Base-by-base conservation (phyloP, 2,113 vertebrate species). In the Xyliphius kryptos region DNA sequence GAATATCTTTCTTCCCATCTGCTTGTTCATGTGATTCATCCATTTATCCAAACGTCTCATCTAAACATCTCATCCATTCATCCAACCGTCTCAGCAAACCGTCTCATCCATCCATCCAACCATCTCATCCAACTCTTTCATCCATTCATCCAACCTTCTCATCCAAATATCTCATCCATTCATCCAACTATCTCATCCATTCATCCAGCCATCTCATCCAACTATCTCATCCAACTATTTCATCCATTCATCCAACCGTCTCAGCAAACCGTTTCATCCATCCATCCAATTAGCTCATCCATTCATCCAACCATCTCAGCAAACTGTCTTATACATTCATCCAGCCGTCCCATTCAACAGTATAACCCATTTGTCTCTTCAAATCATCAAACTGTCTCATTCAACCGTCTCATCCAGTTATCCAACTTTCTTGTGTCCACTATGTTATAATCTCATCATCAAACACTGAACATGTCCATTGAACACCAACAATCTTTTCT, bases 1-100 rank as follows among this genome's bases (percentile, higher is more conserved):
- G 67, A 74, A 67, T 56, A 73, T 75, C 70, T 76, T 13, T 12
- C 53, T 74, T 51, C 50, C 61, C 50, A 40, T 58, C 41, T 60
- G 57, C 6, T 9, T 36, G 22, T 3, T 26, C 22, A 26, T 26
- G 22, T 58, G 26, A 32, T n/a, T n/a, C n/a, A n/a, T n/a, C n/a
- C n/a, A n/a, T n/a, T n/a, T n/a, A n/a, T 1, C 11, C 22, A 21
- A 36, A 14, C 40, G 47, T 22, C 63, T 38, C 66, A 52, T 56
- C 65, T 74, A 58, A 71, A 68, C 36, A 49, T 53, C 22, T 21
- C 16, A 67, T 49, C 49, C 46, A 57, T 64, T 9, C 36, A 22
- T 58, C 43, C 41, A 61, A 36, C 22, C 21, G 3, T 6, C 22
- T 26, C 22, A 26, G 3, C 6, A 3, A 26, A 26, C 22, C 6